These are phyloP conservation scores for Drosophila mojavensis DNA, from an alignment of 1,140 invertebrate genomes.

Conservation along the genomic window DNA sequence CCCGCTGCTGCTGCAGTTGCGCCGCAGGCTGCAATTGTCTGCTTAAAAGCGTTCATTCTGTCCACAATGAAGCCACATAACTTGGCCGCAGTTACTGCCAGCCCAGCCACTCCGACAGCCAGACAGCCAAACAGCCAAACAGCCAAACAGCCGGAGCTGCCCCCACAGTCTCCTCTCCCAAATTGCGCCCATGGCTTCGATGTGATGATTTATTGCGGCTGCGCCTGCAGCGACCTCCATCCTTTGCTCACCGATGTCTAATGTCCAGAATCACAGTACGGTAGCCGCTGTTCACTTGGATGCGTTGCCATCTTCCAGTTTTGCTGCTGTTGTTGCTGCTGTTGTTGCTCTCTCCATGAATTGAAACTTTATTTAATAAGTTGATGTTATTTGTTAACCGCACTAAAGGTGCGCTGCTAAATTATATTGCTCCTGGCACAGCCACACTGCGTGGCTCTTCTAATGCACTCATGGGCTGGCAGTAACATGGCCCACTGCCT, in stretches of 20 bases:
- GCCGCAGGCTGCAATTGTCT: slow-evolving; percentile 81
- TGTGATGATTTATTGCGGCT: slow-evolving; percentile 80
- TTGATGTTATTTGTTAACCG: slow-evolving; percentile 83
- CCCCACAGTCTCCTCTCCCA: not conserved
- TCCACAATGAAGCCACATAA: slow-evolving; percentile 83
- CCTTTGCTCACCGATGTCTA: slow-evolving; percentile 22
- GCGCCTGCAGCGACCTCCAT: slow-evolving; percentile 67
- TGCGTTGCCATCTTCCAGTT: slow-evolving; percentile 23
- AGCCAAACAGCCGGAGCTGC: not conserved
- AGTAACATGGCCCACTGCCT: slow-evolving; percentile 36
- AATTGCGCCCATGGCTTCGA: slow-evolving; percentile 49
- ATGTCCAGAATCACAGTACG: slow-evolving; percentile 58
- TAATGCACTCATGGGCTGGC: slow-evolving; percentile 44
- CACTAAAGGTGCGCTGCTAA: slow-evolving; percentile 60
- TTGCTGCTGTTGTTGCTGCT: not conserved
- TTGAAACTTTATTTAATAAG: slow-evolving; percentile 83
- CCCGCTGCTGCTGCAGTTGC: slow-evolving; percentile 32
- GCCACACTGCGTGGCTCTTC: slow-evolving; percentile 24
- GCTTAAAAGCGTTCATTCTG: slow-evolving; percentile 82
- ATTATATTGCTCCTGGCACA: slow-evolving; percentile 56
- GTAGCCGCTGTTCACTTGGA: slow-evolving; percentile 58
- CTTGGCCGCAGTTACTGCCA: slow-evolving; percentile 69
- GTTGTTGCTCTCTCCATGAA: slow-evolving; percentile 44
- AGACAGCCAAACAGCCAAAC: slow-evolving; percentile 19
- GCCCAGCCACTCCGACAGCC: slow-evolving; percentile 39